Base-by-base conservation (phyloP, 2,888 invertebrate genomes). In the Sarcophaga variegata region DNA sequence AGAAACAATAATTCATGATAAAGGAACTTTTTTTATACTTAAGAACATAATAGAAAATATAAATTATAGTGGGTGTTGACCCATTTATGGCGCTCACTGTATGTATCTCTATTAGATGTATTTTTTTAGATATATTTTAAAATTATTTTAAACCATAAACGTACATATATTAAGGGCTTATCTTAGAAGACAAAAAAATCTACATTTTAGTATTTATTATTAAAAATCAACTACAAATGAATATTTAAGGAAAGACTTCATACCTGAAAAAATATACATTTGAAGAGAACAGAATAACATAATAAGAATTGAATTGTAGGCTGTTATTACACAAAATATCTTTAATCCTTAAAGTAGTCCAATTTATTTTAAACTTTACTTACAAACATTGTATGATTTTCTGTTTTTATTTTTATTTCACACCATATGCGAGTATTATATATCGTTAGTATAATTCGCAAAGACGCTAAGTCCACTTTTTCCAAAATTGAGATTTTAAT, bases 111-210 rank as follows among this genome's bases (percentile, higher is more conserved):
- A 54, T 64, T 25, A 64, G 4, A 60, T 63, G 22, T 54, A 49
- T 70, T 20, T 66, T 72, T 66, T 72, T 62, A 62, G 59, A 72
- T 66, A 22, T 45, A 60, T 54, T 47, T 22, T 22, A 22, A 2
- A 74, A 14, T 27, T 25, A 37, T 67, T 67, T 67, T 49, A 49
- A 22, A n/a, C 49, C 70, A 64, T 84, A 75, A 47, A 75, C 5
- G 37, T 25, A 70, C 11, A 14, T 72, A 54, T 20, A 75, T 47
- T 47, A 49, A 71, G 76, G 76, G 70, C 37, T 37, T 37, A 37
- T 37, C 37, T 37, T 37, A 37, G 37, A 37, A 37, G 8, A 37
- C 37, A 37, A 37, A 37, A 37, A 6, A 8, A 37, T 37, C 37
- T 10, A 37, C 8, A 37, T 37, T 37, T 37, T 10, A 37, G 8